These are phyloP conservation scores for Saccopteryx leptura DNA, from an alignment of 2,113 vertebrate species.

Conservation along the genomic window DNA sequence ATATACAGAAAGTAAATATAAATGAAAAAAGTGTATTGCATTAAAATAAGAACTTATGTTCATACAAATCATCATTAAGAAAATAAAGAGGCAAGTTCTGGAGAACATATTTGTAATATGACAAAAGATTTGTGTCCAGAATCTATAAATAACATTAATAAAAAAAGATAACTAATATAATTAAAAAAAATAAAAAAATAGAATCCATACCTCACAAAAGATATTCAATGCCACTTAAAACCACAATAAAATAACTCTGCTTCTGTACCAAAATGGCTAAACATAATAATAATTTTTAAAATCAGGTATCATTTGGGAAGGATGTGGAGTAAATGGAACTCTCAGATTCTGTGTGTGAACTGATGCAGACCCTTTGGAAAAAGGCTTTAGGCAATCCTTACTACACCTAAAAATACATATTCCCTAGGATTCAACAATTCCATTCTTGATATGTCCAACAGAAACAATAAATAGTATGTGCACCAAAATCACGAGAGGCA, in stretches of 20 bases:
- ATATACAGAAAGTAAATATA: background rate
- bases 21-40: background rate
- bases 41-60: background rate
- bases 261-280: background rate
- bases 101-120: background rate
- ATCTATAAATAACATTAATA: background rate
- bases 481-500: background rate
- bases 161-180: background rate
- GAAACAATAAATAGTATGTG: background rate
- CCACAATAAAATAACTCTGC: background rate
- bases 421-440: background rate
- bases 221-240: background rate
- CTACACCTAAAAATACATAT: background rate
- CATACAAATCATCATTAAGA: constrained; percentile 4
- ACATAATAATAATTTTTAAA: background rate
- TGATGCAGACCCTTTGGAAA: background rate
- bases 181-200: background rate
- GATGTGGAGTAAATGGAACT: background rate
- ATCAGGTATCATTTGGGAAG: background rate
- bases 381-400: background rate
- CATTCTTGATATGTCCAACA: background rate
- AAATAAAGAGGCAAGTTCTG: background rate
- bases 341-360: background rate
- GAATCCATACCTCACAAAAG: background rate
- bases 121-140: background rate